A percentile compares a stretch with the other conserved stretches of the same genome.
phyloP scores from a whole-genome alignment of 2,888 invertebrate species.

The Onthophagus sagittarius region DNA sequence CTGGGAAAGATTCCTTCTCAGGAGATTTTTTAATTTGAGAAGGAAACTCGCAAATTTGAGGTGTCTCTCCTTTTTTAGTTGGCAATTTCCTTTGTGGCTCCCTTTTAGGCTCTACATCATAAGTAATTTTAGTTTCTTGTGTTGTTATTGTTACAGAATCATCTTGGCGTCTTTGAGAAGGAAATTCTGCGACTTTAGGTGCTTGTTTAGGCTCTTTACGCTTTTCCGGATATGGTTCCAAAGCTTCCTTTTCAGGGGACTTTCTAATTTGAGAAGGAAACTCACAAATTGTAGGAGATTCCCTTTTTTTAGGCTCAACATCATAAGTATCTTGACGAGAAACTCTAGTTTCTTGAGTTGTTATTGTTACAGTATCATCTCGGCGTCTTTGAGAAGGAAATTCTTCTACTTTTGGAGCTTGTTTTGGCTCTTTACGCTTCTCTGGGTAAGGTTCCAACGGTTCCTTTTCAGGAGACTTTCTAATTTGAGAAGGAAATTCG shows the following conservation, averaged over 20 bases:
- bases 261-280: slow-evolving; percentile 17
- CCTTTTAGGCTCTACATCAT: slow-evolving; percentile 4
- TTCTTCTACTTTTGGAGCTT: slow-evolving; percentile 1
- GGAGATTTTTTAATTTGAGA: slow-evolving; percentile 26
- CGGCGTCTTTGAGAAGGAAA: slow-evolving; percentile 2
- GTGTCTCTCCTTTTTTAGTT: slow-evolving; percentile 8
- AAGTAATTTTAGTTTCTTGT: slow-evolving; percentile 6
- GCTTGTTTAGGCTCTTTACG: slow-evolving; percentile 9
- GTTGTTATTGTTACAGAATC: slow-evolving; percentile 5
- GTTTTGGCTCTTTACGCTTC: slow-evolving; percentile 23
- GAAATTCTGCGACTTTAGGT: slow-evolving; percentile 22
- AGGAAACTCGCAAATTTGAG: slow-evolving; percentile 25
- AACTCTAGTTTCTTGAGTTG: background rate
- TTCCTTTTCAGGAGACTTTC: slow-evolving; percentile 25
- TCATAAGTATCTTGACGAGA: background rate
- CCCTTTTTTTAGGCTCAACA: slow-evolving; percentile 1
- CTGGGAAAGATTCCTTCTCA: slow-evolving; percentile 25
- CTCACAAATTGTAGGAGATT: background rate
- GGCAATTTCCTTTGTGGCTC: background rate
- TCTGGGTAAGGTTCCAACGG: slow-evolving; percentile 30
- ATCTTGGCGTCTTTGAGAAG: background rate
- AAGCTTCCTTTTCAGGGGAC: slow-evolving; percentile 18
- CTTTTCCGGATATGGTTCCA: slow-evolving; percentile 18
- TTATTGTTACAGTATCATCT: slow-evolving; percentile 11
- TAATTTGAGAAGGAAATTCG: slow-evolving; percentile 28